These are phyloP conservation scores for Tolypeutes matacus DNA, from an alignment of 2,797 vertebrate species.

Conservation along the genomic window DNA sequence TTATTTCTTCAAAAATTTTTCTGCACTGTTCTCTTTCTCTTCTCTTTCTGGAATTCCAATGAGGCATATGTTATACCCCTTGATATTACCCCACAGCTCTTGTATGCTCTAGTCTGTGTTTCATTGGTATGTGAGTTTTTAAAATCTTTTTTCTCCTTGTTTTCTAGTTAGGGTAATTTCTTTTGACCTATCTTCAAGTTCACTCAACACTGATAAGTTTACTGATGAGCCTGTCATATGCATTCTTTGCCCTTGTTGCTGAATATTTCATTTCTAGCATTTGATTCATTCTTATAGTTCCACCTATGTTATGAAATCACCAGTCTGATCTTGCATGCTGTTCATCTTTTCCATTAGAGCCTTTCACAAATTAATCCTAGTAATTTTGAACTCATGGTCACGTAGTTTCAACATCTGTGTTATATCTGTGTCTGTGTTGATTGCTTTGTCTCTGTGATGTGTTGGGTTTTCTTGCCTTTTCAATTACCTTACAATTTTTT, in stretches of 20 bases:
- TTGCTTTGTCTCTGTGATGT: not conserved
- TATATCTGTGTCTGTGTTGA: not conserved
- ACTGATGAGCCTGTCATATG: not conserved
- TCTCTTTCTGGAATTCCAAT: not conserved
- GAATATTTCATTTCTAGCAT: not conserved
- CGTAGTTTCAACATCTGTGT: not conserved
- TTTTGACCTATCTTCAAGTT: not conserved
- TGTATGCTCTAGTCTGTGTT: not conserved
- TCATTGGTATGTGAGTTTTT: not conserved
- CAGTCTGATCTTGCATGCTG: not conserved
- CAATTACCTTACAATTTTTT: not conserved
- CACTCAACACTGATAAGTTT: not conserved
- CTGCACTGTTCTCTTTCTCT: not conserved
- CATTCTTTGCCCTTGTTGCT: not conserved
- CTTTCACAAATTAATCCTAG: not conserved
- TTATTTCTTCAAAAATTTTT: conserved; percentile 33
- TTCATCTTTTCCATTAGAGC: not conserved
- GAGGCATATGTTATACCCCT: not conserved
- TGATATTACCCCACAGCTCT: not conserved
- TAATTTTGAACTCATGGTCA: not conserved
- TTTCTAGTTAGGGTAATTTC: not conserved
- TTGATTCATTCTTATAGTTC: not conserved
- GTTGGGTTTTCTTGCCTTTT: not conserved
- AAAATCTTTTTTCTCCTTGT: not conserved
- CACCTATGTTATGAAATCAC: not conserved